A percentile compares a stretch with the other conserved stretches of the same genome.
Conservation (phyloP, 2,797 vertebrate species). For the Lagorchestes hirsutus region DNA sequence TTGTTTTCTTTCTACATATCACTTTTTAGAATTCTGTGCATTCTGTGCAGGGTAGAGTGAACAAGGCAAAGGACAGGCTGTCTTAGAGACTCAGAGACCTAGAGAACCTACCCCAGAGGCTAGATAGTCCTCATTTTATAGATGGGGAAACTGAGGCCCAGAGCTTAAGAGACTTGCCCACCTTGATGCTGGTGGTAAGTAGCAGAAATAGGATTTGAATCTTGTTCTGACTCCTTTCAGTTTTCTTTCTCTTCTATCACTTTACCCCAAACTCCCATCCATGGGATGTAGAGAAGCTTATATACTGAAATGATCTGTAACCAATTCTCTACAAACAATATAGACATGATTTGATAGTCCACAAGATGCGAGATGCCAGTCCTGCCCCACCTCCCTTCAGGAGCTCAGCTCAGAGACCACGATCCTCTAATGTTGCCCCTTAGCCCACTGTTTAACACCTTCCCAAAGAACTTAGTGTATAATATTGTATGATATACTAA, state of each 20-base stretch:
- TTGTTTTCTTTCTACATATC: neutral
- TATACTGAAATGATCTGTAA: neutral
- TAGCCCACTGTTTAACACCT: neutral
- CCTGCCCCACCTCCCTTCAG: neutral
- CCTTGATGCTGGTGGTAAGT: neutral
- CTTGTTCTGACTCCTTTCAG: neutral
- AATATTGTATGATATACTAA: neutral
- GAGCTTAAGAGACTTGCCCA: neutral
- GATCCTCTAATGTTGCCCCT: neutral
- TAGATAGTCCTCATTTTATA: neutral
- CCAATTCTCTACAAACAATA: neutral
- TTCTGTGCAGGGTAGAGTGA: neutral
- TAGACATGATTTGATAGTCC: neutral
- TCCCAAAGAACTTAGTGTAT: neutral
- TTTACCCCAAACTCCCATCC: neutral
- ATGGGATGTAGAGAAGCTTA: neutral
- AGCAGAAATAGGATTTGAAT: neutral
- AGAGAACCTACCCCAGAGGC: neutral
- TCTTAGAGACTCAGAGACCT: neutral
- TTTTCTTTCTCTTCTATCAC: neutral
- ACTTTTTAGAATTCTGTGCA: neutral
- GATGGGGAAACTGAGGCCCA: neutral
- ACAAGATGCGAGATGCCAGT: neutral
- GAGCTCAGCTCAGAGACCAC: neutral
- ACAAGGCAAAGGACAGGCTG: neutral